Evolutionary conservation across 2,113 vertebrate species (phyloP), one percentile per base, ranked within the genome.

Genomic region (Tupaia tana): DNA sequence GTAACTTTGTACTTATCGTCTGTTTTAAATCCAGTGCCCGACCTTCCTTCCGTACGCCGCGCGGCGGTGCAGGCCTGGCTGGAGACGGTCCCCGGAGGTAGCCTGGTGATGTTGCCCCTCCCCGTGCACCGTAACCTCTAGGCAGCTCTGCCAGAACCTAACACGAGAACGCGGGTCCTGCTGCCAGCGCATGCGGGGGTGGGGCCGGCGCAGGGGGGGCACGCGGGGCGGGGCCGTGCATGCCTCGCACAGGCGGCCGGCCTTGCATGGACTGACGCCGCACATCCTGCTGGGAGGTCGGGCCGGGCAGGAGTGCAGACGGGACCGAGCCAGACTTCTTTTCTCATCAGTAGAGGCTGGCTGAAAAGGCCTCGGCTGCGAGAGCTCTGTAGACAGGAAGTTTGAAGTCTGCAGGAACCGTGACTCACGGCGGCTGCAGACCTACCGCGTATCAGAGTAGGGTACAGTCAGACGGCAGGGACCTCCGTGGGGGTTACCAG

Each of bases 51-150:
- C 98, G 80, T 99, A 97, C 99, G 99, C 98, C 99, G 98, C 88
- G 99, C 99, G 97, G 99, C 99, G 93, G 99, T 99, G 98, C 99
- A 99, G 99, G 99, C 99, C 98, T 99, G 99, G 99, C 99, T 99
- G 99, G 99, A 99, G 98, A 99, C 99, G 66, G 98, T 99, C 98
- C 99, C 99, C 95, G 99, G 99, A 99, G 99, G 99, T 99, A 99
- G 99, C 98, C 97, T 98, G 98, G 97, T 98, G 98, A 98, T 97
- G 97, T 98, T 96, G 96, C 69, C 98, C 97, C 73, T 95, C 94
- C 93, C 97, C 86, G 92, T 77, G 98, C 98, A 97, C 97, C 95
- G 64, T 98, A 99, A 98, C 98, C 96, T 96, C 98, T 98, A 91
- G 97, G 98, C 97, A 95, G 97, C 98, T 97, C 94, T 96, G 98